Evolutionary conservation across 1,140 invertebrate genomes (phyloP).

Genomic region (Trichomalopsis sarcophagae): DNA sequence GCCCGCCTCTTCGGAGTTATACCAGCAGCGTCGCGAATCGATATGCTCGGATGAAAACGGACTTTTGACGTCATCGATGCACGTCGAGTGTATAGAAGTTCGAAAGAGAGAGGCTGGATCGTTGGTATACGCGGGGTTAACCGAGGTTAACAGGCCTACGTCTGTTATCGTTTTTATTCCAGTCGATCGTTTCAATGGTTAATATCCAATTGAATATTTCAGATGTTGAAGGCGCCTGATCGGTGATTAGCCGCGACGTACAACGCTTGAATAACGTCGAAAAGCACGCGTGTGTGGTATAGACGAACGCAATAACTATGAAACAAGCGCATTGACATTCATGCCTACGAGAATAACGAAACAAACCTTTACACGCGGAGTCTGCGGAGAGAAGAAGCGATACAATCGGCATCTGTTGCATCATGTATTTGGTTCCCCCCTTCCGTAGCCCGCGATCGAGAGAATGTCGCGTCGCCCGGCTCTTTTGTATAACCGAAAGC

Average conservation of each 20-base stretch:
- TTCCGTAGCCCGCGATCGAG: neutral
- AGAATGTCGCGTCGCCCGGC: neutral
- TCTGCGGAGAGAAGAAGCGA: constrained; percentile 44
- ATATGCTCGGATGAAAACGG: neutral
- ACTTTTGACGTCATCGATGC: neutral
- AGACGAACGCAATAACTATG: too few species aligned
- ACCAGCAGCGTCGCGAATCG: neutral
- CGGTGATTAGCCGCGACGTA: neutral
- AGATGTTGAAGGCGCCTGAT: neutral
- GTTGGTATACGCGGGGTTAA: neutral
- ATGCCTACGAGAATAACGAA: neutral
- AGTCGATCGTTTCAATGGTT: neutral
- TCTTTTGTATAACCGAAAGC: constrained; percentile 21
- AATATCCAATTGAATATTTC: neutral
- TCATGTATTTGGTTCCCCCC: constrained; percentile 56
- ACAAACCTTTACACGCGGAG: neutral
- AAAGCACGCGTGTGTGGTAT: too few species aligned
- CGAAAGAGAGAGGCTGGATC: too few species aligned
- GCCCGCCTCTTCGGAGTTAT: neutral
- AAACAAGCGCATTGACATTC: neutral
- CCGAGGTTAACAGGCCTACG: neutral
- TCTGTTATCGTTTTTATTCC: neutral
- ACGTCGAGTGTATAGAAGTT: neutral
- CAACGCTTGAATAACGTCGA: too few species aligned
- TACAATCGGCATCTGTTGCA: constrained; percentile 60